Evolutionary conservation across 1,140 invertebrate species (phyloP).

Genomic region (Zaprionus capensis): DNA sequence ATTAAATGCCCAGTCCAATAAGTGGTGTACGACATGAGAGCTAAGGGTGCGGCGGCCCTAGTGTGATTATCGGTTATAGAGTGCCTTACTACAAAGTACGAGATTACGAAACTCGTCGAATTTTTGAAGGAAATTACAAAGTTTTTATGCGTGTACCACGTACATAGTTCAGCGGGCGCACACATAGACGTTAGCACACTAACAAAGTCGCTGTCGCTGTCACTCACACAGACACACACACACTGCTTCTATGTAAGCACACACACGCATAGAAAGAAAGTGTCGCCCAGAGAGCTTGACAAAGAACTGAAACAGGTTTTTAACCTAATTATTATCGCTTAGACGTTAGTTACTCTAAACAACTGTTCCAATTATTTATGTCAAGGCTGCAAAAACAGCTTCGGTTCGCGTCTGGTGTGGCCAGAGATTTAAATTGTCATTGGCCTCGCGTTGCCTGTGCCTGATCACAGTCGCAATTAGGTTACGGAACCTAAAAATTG

Average conservation of each 20-base stretch:
- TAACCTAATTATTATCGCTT: slow-evolving; percentile 73
- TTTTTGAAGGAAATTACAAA: slow-evolving; percentile 60
- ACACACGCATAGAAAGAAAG: slow-evolving; percentile 66
- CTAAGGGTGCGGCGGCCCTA: slow-evolving; percentile 63
- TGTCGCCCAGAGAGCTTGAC: slow-evolving; percentile 66
- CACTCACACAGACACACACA: slow-evolving; percentile 25
- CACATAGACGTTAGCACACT: slow-evolving; percentile 11
- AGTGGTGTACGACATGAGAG: slow-evolving; percentile 26
- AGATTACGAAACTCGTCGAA: slow-evolving; percentile 69
- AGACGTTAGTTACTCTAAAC: slow-evolving; percentile 38
- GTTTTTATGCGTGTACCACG: slow-evolving; percentile 75
- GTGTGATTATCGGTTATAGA: slow-evolving; percentile 31
- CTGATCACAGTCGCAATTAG: slow-evolving; percentile 17
- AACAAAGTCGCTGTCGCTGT: slow-evolving; percentile 15
- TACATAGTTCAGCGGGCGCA: slow-evolving; percentile 56
- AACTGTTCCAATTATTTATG: slow-evolving; percentile 55
- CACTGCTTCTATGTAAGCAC: not conserved
- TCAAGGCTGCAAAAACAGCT: slow-evolving; percentile 57
- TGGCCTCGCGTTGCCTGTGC: not conserved
- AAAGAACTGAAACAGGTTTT: slow-evolving; percentile 79
- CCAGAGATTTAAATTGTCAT: not conserved
- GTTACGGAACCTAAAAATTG: slow-evolving; percentile 33
- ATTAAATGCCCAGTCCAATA: slow-evolving; percentile 39
- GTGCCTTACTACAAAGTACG: slow-evolving; percentile 61
- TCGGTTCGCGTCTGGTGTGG: slow-evolving; percentile 8